These are phyloP conservation scores for Rhimphoctona megacephalus DNA, from an alignment of 2,888 invertebrate species.

Conservation along the genomic window DNA sequence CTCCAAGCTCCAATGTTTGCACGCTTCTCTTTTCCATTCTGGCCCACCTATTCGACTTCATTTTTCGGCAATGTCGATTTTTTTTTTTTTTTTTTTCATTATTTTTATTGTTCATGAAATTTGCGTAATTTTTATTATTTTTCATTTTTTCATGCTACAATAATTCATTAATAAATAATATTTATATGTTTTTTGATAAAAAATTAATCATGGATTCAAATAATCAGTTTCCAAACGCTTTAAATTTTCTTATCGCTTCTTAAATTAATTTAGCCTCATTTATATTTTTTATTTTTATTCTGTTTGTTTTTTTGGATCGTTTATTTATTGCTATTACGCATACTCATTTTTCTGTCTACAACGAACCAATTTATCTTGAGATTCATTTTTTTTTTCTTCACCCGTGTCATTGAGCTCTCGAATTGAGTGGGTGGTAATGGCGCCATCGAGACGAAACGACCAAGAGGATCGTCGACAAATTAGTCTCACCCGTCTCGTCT, in stretches of 20 bases:
- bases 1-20: conserved; percentile 23
- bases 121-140: not conserved
- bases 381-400: conserved; percentile 3
- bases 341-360: not conserved
- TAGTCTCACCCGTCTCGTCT: conserved; percentile 20
- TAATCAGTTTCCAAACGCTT: not conserved
- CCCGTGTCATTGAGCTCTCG: conserved; percentile 43
- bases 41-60: conserved; percentile 20
- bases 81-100: not conserved
- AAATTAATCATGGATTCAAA: not conserved
- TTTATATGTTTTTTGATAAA: not conserved
- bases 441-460: conserved; percentile 42
- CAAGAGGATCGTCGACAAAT: conserved; percentile 31
- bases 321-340: not conserved
- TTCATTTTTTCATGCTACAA: not conserved
- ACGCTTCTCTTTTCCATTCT: not conserved
- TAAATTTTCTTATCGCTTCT: not conserved
- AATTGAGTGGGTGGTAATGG: conserved; percentile 46
- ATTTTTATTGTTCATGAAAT: not conserved
- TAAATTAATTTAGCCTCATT: not conserved
- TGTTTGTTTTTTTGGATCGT: not conserved
- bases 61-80: not conserved
- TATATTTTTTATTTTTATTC: not conserved
- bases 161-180: not conserved
- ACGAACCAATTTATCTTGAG: conserved; percentile 7